Evolutionary conservation across 2,888 invertebrate genomes (phyloP).

Genomic region (Coenonympha glycerion): DNA sequence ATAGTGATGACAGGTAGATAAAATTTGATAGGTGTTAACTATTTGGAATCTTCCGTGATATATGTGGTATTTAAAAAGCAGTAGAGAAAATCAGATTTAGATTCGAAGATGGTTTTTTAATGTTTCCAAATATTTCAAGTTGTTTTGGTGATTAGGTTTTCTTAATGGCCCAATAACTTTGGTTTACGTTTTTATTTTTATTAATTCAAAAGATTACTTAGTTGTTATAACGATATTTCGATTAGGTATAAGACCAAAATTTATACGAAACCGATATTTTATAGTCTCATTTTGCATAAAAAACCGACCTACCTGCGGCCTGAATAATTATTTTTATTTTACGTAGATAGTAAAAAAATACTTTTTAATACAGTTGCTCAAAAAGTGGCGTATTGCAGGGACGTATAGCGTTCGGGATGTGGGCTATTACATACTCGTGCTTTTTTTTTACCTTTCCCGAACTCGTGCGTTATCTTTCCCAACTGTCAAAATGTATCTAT

Average conservation of each 20-base stretch:
- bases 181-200: not conserved
- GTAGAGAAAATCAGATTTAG: constrained; percentile 2
- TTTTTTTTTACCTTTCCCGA: too few species aligned
- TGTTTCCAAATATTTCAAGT: constrained; percentile 1
- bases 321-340: too few species aligned
- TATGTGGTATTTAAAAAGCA: constrained; percentile 9
- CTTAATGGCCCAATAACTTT: constrained; percentile 2
- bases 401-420: too few species aligned
- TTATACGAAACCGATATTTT: too few species aligned
- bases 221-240: not conserved
- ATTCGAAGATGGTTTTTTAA: constrained; percentile 1
- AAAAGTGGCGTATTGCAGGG: too few species aligned
- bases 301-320: too few species aligned
- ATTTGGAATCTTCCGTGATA: constrained; percentile 5
- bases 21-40: constrained; percentile 19
- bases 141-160: not conserved
- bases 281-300: too few species aligned
- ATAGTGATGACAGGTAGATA: constrained; percentile 13
- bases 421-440: too few species aligned
- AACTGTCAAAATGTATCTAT: too few species aligned
- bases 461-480: too few species aligned
- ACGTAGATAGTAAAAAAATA: too few species aligned
- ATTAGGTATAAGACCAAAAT: not conserved
- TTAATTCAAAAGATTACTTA: not conserved
- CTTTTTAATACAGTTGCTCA: too few species aligned